phyloP scores from a whole-genome alignment of 2,888 invertebrate species.

The Rhagonycha fulva region DNA sequence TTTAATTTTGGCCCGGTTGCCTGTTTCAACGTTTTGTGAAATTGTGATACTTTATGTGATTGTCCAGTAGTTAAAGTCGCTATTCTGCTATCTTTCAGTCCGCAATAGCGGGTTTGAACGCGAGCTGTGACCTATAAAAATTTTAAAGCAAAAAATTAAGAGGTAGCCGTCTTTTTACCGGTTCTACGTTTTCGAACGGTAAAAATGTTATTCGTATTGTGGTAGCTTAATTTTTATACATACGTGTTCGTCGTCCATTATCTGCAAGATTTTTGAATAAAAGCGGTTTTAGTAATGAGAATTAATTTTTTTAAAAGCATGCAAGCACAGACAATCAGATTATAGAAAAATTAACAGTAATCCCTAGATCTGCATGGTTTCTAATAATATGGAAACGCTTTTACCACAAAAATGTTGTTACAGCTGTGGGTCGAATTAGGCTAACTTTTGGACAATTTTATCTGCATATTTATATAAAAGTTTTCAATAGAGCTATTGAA shows the following conservation, averaged over 20 bases:
- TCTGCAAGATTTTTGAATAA: not conserved
- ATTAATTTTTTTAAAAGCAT: not conserved
- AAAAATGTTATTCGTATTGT: constrained; percentile 12
- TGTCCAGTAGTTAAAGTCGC: constrained; percentile 82
- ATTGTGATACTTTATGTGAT: constrained; percentile 91
- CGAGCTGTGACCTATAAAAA: constrained; percentile 46
- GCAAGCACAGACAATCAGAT: not conserved
- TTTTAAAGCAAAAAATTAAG: constrained; percentile 43
- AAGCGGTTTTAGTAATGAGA: not conserved
- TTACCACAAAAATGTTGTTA: too few species aligned
- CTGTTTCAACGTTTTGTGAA: constrained; percentile 91
- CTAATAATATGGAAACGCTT: too few species aligned
- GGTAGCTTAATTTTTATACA: constrained; percentile 20
- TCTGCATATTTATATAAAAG: too few species aligned
- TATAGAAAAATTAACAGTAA: too few species aligned
- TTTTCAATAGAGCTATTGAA: too few species aligned
- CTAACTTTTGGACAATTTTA: too few species aligned
- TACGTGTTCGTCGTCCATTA: not conserved
- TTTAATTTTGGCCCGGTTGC: constrained; percentile 82
- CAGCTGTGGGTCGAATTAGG: too few species aligned
- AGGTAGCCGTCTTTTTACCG: constrained; percentile 34
- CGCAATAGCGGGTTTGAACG: constrained; percentile 76
- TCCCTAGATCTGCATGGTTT: too few species aligned
- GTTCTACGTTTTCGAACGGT: constrained; percentile 43
- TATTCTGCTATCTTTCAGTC: constrained; percentile 91